These are phyloP conservation scores for Brachionus rotundiformis DNA, from an alignment of 1,140 invertebrate species.

Conservation along the genomic window DNA sequence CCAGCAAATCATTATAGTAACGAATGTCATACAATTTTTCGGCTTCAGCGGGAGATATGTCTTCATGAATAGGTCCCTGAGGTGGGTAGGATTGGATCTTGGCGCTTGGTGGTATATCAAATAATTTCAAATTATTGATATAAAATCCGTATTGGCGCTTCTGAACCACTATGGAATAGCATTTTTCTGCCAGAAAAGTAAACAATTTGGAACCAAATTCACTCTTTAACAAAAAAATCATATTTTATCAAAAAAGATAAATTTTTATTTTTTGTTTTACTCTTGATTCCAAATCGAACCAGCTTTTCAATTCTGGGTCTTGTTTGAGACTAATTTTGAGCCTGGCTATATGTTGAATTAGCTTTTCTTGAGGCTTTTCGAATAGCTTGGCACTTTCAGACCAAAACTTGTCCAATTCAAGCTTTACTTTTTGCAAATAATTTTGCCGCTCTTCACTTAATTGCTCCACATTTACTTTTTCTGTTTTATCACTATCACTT, in stretches of 20 bases:
- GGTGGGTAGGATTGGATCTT: not conserved
- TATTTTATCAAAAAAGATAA: not conserved
- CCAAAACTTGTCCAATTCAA: conserved; percentile 61
- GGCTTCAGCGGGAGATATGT: not conserved
- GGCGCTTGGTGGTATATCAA: conserved; percentile 53
- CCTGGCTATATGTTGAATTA: conserved; percentile 59
- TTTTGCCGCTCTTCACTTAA: conserved; percentile 51
- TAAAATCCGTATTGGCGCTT: conserved; percentile 46
- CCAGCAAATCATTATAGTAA: conserved; percentile 63
- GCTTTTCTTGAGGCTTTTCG: conserved; percentile 56
- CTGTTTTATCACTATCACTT: not conserved
- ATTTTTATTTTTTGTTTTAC: not conserved
- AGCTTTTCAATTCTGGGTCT: conserved; percentile 44
- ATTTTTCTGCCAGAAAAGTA: conserved; percentile 36
- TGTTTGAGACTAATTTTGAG: conserved; percentile 59
- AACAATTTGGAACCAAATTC: not conserved
- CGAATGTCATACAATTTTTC: conserved; percentile 57
- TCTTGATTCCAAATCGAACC: conserved; percentile 48
- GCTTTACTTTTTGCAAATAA: conserved; percentile 55
- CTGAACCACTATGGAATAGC: conserved; percentile 2
- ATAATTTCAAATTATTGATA: conserved; percentile 53
- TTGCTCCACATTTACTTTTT: not conserved
- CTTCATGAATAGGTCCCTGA: not conserved
- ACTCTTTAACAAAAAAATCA: not conserved
- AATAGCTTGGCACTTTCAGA: conserved; percentile 58